phyloP scores from a whole-genome alignment of 2,797 vertebrate species.

The Ceyx erithaca region DNA sequence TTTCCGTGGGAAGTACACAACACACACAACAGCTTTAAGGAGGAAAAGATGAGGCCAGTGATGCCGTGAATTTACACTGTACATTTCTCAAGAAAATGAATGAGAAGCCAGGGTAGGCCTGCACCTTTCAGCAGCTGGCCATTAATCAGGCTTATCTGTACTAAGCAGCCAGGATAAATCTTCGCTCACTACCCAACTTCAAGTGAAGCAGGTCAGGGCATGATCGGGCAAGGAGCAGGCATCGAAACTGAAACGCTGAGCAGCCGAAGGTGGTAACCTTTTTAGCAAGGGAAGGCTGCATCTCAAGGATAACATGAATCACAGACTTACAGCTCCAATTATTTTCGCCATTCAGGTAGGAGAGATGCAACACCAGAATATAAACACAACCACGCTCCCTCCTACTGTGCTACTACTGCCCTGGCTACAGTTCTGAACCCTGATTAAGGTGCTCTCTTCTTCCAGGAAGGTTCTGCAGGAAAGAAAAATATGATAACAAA shows the following conservation, averaged over 20 bases:
- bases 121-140: not conserved
- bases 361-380: not conserved
- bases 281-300: not conserved
- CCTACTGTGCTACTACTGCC: not conserved
- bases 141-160: not conserved
- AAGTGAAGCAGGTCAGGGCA: not conserved
- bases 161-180: not conserved
- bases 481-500: not conserved
- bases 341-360: not conserved
- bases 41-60: rapidly evolving
- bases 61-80: not conserved
- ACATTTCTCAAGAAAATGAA: not conserved
- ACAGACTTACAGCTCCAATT: not conserved
- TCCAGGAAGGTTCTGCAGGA: not conserved
- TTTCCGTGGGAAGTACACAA: not conserved
- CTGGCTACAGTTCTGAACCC: rapidly evolving
- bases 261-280: constrained; percentile 8
- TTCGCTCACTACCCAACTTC: rapidly evolving
- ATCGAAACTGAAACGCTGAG: not conserved
- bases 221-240: not conserved
- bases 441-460: not conserved
- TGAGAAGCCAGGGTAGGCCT: not conserved
- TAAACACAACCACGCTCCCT: not conserved
- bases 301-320: not conserved
- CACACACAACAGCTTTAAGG: not conserved